These are phyloP conservation scores for Halocynthia roretzi DNA, from an alignment of 23 tunicate genomes.

Conservation along the genomic window DNA sequence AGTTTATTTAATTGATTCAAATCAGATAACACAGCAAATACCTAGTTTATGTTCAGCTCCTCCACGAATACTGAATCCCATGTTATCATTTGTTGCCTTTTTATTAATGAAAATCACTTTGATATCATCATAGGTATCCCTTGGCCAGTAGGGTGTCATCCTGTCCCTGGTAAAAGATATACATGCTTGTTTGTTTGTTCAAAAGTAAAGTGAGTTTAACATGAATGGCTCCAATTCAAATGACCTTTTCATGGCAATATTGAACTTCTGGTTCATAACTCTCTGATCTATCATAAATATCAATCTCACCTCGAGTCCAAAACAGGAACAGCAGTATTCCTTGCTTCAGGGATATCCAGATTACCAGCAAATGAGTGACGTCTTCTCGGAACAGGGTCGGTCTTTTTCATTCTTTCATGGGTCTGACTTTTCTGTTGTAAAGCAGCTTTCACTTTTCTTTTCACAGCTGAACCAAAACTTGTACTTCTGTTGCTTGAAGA, in stretches of 20 bases:
- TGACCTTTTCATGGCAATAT: no score
- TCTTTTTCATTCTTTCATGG: not conserved
- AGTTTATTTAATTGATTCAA: no score
- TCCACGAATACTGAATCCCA: constrained; percentile 11
- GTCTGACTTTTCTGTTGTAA: constrained; percentile 33
- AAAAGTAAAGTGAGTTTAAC: no score
- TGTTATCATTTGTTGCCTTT: not conserved
- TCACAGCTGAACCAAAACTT: constrained; percentile 58
- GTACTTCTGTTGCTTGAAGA: not conserved
- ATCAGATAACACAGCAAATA: not conserved
- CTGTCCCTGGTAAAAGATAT: not conserved
- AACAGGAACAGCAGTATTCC: not conserved
- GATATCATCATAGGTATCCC: constrained; percentile 3
- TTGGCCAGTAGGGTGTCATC: not conserved
- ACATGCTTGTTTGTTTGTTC: no score
- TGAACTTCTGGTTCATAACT: no score
- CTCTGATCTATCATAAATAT: no score
- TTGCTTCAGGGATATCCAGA: constrained; percentile 6
- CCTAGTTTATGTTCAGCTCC: constrained; percentile 13
- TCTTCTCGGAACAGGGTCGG: not conserved
- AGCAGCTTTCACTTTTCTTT: constrained; percentile 59
- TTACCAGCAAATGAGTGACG: not conserved
- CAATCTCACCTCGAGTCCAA: no score
- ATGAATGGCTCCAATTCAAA: no score
- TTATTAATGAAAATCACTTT: constrained; percentile 1